Evolutionary conservation across 2,113 vertebrate genomes (phyloP).

Genomic region (Chaetodon trifascialis): DNA sequence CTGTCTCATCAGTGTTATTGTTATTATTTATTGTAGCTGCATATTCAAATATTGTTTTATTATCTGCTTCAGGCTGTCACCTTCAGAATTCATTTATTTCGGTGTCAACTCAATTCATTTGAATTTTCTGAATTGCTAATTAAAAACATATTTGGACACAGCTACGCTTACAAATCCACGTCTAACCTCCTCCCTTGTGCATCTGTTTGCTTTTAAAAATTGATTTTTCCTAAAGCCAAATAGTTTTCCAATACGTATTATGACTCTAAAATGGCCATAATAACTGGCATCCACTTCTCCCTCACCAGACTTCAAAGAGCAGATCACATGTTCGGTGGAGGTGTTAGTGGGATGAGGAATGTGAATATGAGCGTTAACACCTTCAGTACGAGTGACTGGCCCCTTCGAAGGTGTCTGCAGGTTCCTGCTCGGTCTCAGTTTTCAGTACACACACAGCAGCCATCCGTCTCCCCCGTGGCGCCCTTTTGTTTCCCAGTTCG

Average conservation of each 20-base stretch:
- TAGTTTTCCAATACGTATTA: conserved; percentile 22
- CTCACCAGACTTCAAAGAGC: conserved; percentile 28
- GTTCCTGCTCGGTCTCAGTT: conserved; percentile 66
- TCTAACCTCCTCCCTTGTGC: neutral
- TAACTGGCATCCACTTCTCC: neutral
- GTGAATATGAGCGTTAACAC: conserved; percentile 51
- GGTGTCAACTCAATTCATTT: conserved; percentile 23
- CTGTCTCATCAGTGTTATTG: conserved; percentile 51
- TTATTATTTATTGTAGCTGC: conserved; percentile 25
- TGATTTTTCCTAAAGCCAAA: conserved; percentile 29
- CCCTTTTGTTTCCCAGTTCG: conserved; percentile 67
- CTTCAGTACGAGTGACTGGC: conserved; percentile 51
- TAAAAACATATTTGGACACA: neutral
- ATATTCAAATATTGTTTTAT: conserved; percentile 38
- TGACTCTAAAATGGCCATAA: conserved; percentile 10
- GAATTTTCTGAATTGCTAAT: conserved; percentile 1
- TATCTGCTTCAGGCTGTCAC: conserved; percentile 44
- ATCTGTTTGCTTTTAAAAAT: conserved; percentile 39
- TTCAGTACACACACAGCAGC: conserved; percentile 72
- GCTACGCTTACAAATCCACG: conserved; percentile 13
- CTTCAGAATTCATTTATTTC: conserved; percentile 25
- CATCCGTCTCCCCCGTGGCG: conserved; percentile 68
- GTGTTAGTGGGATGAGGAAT: conserved; percentile 48
- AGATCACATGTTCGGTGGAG: conserved; percentile 26
- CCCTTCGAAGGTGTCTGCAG: conserved; percentile 52